phyloP scores from a whole-genome alignment of 2,888 invertebrate genomes.

The Glyphotaelius pellucidus region DNA sequence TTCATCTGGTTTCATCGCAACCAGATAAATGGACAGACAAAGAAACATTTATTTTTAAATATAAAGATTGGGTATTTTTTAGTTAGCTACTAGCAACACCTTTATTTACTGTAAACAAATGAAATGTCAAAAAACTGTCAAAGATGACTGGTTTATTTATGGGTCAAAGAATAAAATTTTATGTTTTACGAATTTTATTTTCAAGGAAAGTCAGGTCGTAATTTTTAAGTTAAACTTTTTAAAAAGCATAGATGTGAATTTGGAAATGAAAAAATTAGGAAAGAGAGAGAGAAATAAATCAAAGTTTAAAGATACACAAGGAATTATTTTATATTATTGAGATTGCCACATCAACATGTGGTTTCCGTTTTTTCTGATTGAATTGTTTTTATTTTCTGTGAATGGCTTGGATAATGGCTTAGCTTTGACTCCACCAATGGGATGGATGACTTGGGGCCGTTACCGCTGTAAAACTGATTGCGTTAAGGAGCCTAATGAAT shows the following conservation, averaged over 20 bases:
- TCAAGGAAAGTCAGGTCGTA: background rate
- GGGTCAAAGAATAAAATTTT: background rate
- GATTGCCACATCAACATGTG: constrained; percentile 8
- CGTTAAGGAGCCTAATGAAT: constrained; percentile 78
- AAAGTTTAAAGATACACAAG: background rate
- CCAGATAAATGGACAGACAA: too few relatives aligned
- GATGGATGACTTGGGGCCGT: constrained; percentile 86
- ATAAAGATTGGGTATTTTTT: too few relatives aligned
- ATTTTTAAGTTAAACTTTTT: background rate
- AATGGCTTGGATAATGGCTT: constrained; percentile 78
- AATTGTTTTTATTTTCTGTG: background rate
- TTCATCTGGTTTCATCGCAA: too few relatives aligned
- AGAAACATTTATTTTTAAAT: too few relatives aligned
- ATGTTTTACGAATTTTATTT: background rate
- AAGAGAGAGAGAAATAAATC: background rate
- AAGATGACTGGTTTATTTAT: too few relatives aligned
- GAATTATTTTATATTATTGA: background rate
- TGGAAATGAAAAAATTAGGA: background rate
- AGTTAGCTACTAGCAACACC: background rate
- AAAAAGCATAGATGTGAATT: background rate
- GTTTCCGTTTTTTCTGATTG: background rate
- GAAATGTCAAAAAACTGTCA: constrained; percentile 1
- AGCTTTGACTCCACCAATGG: constrained; percentile 83
- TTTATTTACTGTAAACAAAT: constrained; percentile 6
- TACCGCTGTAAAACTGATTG: constrained; percentile 81